Percentiles rank a stretch among this genome's conserved stretches.
These are phyloP conservation scores for Pristionchus fissidentatus DNA, from an alignment of 2,888 invertebrate genomes.

Conservation along the genomic window DNA sequence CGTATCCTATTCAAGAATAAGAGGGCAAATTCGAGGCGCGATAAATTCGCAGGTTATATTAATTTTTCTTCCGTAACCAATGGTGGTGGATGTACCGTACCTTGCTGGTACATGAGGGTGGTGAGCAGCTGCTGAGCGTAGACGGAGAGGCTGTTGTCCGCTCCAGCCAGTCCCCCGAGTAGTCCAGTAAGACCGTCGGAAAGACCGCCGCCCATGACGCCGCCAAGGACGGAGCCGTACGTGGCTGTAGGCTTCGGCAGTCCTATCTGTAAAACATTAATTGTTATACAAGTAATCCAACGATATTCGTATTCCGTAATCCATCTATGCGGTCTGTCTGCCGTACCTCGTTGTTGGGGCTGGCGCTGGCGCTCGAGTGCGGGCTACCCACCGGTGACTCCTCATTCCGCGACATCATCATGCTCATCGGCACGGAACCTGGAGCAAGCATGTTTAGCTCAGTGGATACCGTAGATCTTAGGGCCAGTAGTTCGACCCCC, in stretches of 20 bases:
- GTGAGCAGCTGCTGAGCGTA: conserved; percentile 54
- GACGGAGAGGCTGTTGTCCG: conserved; percentile 44
- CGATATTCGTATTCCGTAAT: not conserved
- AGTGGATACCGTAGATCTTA: not conserved
- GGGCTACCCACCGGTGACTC: conserved; percentile 41
- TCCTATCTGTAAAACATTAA: conserved; percentile 53
- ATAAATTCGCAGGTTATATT: too few relatives aligned
- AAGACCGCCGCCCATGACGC: not conserved
- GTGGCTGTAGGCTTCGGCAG: conserved; percentile 59
- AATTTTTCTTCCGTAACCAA: not conserved
- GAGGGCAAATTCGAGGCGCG: too few relatives aligned
- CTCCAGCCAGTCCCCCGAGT: not conserved
- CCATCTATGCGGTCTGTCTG: not conserved
- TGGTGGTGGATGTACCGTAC: conserved; percentile 43
- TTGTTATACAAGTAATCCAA: conserved; percentile 52
- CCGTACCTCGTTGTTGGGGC: conserved; percentile 36
- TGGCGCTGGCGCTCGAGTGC: conserved; percentile 27
- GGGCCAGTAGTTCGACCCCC: not conserved
- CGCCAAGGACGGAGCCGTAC: conserved; percentile 49
- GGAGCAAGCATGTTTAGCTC: not conserved
- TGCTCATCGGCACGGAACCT: not conserved
- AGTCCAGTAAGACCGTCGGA: not conserved
- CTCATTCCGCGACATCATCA: conserved; percentile 18
- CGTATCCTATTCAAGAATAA: too few relatives aligned
- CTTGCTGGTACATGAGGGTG: conserved; percentile 58